These are phyloP conservation scores for Chromobotia macracanthus DNA, from an alignment of 2,797 vertebrate species.

Conservation along the genomic window DNA sequence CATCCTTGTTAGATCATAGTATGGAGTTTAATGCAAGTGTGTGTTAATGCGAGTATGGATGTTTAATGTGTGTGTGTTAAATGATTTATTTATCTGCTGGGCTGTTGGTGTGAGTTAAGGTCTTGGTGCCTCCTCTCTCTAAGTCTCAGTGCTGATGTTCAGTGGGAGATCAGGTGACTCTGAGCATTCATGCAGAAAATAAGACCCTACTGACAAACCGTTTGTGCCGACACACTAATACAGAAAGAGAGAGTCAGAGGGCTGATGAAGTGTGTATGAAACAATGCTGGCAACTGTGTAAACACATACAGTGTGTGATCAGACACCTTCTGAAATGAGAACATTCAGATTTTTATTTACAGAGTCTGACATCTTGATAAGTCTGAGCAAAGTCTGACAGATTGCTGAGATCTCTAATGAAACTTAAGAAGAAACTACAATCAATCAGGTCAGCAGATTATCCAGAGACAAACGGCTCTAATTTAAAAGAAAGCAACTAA, in stretches of 20 bases:
- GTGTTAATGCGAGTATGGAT: too few species aligned
- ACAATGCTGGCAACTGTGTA: not conserved
- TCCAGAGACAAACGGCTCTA: not conserved
- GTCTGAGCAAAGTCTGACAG: not conserved
- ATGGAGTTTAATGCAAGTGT: too few species aligned
- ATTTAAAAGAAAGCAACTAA: too few species aligned
- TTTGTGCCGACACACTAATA: conserved; percentile 4
- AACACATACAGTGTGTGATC: too few species aligned
- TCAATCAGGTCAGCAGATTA: not conserved
- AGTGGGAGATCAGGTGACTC: conserved; percentile 40
- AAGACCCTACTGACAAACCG: conserved; percentile 14
- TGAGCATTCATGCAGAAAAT: conserved; percentile 23
- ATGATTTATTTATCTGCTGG: conserved; percentile 3
- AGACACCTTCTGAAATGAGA: not conserved
- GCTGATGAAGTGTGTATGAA: not conserved
- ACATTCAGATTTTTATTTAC: not conserved
- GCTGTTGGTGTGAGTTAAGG: not conserved
- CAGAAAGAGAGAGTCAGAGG: not conserved
- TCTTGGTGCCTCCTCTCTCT: conserved; percentile 9
- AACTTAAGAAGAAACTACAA: not conserved
- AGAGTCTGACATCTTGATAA: not conserved
- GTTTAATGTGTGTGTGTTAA: not conserved
- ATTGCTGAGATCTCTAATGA: not conserved
- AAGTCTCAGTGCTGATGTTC: conserved; percentile 15
- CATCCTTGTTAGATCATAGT: too few species aligned